These are phyloP conservation scores for Gymnorhina tibicen DNA, from an alignment of 2,113 vertebrate species.

Conservation along the genomic window DNA sequence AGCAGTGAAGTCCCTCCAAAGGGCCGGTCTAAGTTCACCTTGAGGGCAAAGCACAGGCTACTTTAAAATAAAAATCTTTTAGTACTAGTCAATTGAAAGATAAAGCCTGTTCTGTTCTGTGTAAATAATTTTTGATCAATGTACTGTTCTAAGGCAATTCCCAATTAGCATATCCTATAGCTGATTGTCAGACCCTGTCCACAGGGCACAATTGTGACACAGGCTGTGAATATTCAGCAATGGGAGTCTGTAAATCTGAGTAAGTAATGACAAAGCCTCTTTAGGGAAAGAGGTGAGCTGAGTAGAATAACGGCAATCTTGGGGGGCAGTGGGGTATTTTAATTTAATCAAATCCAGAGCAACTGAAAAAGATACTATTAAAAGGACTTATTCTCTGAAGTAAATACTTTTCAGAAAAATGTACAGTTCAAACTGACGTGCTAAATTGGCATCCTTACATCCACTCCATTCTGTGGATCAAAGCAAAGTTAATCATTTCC, in stretches of 20 bases:
- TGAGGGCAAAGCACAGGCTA: background rate
- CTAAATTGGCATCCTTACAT: conserved; percentile 25
- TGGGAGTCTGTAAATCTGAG: conserved; percentile 58
- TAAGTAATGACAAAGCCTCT: conserved; percentile 48
- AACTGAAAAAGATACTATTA: conserved; percentile 38
- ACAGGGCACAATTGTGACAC: conserved; percentile 46
- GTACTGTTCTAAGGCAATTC: conserved; percentile 42
- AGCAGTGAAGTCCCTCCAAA: background rate
- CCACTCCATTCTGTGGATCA: conserved; percentile 13
- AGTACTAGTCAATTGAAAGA: conserved; percentile 62
- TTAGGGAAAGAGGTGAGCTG: conserved; percentile 41
- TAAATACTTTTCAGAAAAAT: conserved; percentile 18
- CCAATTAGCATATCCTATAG: conserved; percentile 33
- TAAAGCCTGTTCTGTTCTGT: conserved; percentile 64
- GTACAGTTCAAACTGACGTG: background rate
- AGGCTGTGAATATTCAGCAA: conserved; percentile 55
- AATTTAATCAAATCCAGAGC: conserved; percentile 40
- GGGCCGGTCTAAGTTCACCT: background rate
- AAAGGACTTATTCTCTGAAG: conserved; percentile 25
- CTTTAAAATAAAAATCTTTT: conserved; percentile 47
- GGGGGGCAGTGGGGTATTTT: background rate
- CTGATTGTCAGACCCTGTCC: conserved; percentile 30
- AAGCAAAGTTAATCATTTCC: conserved; percentile 40
- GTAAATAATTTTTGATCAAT: conserved; percentile 75
- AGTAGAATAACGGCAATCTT: conserved; percentile 35